A percentile compares a stretch with the other conserved stretches of the same genome.
These are phyloP conservation scores for Tretioscincus oriximinensis DNA, from an alignment of 2,113 vertebrate species.

Conservation along the genomic window DNA sequence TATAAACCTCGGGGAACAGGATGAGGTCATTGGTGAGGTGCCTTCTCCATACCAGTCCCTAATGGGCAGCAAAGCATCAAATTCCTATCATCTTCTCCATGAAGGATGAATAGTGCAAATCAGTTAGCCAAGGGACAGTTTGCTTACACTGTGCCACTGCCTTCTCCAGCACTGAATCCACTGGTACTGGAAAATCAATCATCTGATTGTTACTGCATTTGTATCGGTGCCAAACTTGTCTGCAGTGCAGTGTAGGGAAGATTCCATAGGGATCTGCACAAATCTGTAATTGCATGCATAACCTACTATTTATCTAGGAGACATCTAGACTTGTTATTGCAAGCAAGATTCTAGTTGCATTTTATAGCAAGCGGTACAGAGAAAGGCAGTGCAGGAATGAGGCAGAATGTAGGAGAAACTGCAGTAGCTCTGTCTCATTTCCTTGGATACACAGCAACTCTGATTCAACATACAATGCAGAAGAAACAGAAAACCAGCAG, in stretches of 20 bases:
- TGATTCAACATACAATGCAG: background rate
- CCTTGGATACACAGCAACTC: background rate
- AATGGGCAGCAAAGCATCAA: no score
- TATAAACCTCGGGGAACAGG: no score
- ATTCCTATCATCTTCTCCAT: background rate
- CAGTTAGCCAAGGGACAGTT: no score
- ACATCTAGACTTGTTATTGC: background rate
- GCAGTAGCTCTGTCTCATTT: no score
- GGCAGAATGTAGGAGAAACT: background rate
- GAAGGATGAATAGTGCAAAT: no score
- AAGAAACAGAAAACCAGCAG: background rate
- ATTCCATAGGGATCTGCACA: slow-evolving; percentile 8
- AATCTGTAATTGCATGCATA: background rate
- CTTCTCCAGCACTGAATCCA: no score
- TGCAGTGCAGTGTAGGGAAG: background rate
- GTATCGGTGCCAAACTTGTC: background rate
- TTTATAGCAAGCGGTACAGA: background rate
- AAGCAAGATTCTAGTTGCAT: background rate
- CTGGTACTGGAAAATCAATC: no score
- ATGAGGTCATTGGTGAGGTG: no score
- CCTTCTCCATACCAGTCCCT: no score
- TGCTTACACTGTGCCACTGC: no score
- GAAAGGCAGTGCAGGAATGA: background rate
- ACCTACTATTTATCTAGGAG: background rate
- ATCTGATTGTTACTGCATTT: background rate